A percentile compares a stretch with the other conserved stretches of the same genome.
Evolutionary conservation across 2,888 invertebrate genomes (phyloP).

Genomic region (Acleris sparsana): DNA sequence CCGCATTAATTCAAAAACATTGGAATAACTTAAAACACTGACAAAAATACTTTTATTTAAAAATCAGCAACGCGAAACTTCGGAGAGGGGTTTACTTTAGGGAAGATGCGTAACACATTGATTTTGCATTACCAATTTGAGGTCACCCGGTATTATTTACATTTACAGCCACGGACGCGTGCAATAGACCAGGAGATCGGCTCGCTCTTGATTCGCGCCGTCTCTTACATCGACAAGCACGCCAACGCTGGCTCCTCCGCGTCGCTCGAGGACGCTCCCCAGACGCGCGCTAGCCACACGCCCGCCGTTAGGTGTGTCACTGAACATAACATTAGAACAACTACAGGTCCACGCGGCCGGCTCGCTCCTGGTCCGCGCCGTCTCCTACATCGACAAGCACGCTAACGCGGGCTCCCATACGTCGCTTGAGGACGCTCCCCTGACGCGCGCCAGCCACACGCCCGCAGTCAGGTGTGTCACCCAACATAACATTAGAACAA

Average conservation of each 20-base stretch:
- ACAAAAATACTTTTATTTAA: too few species aligned
- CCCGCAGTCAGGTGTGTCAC: slow-evolving; percentile 83
- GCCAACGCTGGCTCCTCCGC: slow-evolving; percentile 46
- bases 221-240: slow-evolving; percentile 53
- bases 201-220: slow-evolving; percentile 59
- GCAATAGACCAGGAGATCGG: slow-evolving; percentile 52
- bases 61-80: too few species aligned
- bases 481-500: too few species aligned
- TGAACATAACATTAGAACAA: too few species aligned
- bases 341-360: slow-evolving; percentile 46
- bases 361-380: slow-evolving; percentile 59
- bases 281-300: slow-evolving; percentile 89
- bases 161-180: slow-evolving; percentile 47
- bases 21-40: too few species aligned
- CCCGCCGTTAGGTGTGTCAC: slow-evolving; percentile 83
- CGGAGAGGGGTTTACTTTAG: too few species aligned
- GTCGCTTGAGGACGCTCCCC: slow-evolving; percentile 46
- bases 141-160: too few species aligned
- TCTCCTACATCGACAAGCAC: slow-evolving; percentile 53
- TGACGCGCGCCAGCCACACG: slow-evolving; percentile 89
- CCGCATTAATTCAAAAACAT: too few species aligned
- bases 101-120: too few species aligned
- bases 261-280: slow-evolving; percentile 46
- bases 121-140: too few species aligned
- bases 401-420: slow-evolving; percentile 46